Base-by-base conservation (phyloP, 2,797 vertebrate genomes). In the Hippoglossus hippoglossus region DNA sequence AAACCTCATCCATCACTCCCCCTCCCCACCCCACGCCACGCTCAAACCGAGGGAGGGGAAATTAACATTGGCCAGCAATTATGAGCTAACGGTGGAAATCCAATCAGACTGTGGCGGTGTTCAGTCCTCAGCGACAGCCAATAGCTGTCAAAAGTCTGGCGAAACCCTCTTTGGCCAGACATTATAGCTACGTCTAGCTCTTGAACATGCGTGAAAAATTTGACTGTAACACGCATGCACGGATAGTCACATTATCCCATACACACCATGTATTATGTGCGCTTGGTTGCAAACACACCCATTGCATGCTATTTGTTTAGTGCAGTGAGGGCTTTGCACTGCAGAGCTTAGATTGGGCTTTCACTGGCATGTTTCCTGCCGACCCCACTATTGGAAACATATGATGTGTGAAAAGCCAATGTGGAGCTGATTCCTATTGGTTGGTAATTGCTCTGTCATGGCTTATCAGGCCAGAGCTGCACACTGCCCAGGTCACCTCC, bases 1-100 rank as follows among this genome's bases (percentile, higher is more conserved):
- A 64, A 53, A 75, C 70, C 67, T 62, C 77, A 81, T 89, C 80
- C 34, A 86, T 88, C 83, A 39, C 51, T 16, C 22, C 16, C 41
- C 34, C 3, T 25, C 26, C n/a, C 50, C 53, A 10, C 13, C 18
- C 25, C 25, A 24, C 6, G 18, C n/a, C 22, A 46, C 26, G 26
- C 36, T 67, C 78, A 56, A 26, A 31, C 65, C 70, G 41, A 25
- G 51, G 22, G 36, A 61, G 51, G 66, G 18, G 41, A 58, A 55
- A 77, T 81, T 56, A 66, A 76, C 63, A 46, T 28, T 52, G 54
- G 31, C 50, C 52, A 15, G 54, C 69, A 81, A 80, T 87, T 81
- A 87, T 62, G 25, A 62, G 47, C 67, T 16, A 70, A 72, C 57
- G 62, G 51, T 56, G 21, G 77, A 78, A 84, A 82, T 73, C 71